These are phyloP conservation scores for Apistogramma diplotaenia DNA, from an alignment of 2,113 vertebrate genomes.

Conservation along the genomic window DNA sequence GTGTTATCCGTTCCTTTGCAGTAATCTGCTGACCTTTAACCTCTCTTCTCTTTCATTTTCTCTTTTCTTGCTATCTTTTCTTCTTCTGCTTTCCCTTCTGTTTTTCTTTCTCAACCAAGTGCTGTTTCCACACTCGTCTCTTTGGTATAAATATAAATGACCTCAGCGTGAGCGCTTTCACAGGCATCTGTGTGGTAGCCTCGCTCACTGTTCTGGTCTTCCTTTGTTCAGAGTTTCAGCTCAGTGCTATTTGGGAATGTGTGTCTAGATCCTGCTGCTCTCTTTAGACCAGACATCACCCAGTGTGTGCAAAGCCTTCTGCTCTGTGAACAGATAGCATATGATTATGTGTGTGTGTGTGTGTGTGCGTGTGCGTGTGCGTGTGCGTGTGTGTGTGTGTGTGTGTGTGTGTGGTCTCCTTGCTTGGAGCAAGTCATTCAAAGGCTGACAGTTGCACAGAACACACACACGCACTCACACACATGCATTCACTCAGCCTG, in stretches of 20 bases:
- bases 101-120: background rate
- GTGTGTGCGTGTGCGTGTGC: too few relatives aligned
- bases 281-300: constrained; percentile 26
- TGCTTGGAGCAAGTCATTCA: background rate
- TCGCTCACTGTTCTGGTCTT: background rate
- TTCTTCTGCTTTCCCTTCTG: background rate
- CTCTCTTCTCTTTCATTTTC: background rate
- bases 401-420: constrained; percentile 35
- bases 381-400: background rate
- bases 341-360: background rate
- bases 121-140: background rate
- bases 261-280: constrained; percentile 5
- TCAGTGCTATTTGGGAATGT: constrained; percentile 29
- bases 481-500: background rate
- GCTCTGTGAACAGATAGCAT: background rate
- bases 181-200: background rate
- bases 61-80: background rate
- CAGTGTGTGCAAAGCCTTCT: background rate
- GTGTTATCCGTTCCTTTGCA: background rate
- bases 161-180: background rate
- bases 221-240: constrained; percentile 3
- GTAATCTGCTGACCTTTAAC: background rate
- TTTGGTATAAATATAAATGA: constrained; percentile 12
- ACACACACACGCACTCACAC: constrained; percentile 20
- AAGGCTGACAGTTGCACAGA: background rate